Evolutionary conservation across 2,797 vertebrate species (phyloP).

Genomic region (Silurus aristotelis): DNA sequence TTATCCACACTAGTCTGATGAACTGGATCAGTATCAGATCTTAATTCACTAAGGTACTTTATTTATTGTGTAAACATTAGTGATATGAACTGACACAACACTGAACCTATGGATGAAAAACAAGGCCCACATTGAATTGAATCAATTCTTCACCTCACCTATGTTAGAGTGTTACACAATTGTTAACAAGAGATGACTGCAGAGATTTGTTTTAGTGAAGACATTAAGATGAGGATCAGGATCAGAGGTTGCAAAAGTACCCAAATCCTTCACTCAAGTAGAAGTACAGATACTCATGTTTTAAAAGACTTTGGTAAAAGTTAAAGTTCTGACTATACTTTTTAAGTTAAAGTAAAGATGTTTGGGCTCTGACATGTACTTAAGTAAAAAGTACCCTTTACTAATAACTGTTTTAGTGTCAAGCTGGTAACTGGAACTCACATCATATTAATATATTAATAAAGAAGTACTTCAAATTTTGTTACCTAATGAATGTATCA

Average conservation of each 20-base stretch:
- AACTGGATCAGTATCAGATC: slow-evolving; percentile 3
- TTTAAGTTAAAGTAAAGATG: too few species aligned
- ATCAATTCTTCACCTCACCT: background rate
- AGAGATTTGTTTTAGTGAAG: background rate
- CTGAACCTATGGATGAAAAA: background rate
- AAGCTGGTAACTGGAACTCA: too few species aligned
- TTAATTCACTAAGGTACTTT: slow-evolving; percentile 31
- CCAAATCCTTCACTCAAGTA: too few species aligned
- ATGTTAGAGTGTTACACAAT: background rate
- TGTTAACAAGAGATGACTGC: background rate
- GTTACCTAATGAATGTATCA: too few species aligned
- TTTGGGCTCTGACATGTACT: too few species aligned
- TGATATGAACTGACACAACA: background rate
- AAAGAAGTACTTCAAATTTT: too few species aligned
- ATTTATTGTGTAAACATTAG: slow-evolving; percentile 12
- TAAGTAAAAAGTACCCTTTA: too few species aligned
- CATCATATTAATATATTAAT: too few species aligned
- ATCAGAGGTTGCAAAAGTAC: too few species aligned
- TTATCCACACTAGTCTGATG: background rate
- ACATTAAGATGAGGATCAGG: background rate
- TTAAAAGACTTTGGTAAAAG: too few species aligned
- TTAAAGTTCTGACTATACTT: too few species aligned
- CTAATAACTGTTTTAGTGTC: background rate
- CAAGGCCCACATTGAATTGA: background rate
- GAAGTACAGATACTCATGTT: too few species aligned